Conservation (phyloP, 2,797 vertebrate genomes). For the Myotis findleyi region DNA sequence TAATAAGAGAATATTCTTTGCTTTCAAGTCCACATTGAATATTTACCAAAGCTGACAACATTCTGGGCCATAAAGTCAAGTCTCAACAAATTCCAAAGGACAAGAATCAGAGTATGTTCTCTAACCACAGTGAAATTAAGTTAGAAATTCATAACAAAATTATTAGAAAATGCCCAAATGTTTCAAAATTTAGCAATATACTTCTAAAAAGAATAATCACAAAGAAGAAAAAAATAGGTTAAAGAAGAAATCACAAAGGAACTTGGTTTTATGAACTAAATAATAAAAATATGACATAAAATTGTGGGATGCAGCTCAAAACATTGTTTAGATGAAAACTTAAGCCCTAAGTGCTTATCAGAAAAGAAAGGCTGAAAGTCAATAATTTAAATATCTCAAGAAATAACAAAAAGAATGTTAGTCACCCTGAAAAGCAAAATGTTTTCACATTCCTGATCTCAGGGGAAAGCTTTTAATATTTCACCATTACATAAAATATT, state of each 20-base stretch:
- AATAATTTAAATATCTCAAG: constrained; percentile 2
- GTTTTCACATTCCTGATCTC: not conserved
- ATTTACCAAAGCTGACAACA: not conserved
- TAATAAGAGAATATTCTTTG: not conserved
- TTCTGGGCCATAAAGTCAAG: not conserved
- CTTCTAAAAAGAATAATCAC: not conserved
- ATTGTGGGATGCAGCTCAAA: not conserved
- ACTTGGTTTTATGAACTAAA: not conserved
- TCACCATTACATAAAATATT: not conserved
- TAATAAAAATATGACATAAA: not conserved
- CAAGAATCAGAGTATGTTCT: not conserved
- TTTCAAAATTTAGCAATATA: constrained; percentile 3
- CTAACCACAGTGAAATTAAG: not conserved
- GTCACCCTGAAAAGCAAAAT: not conserved
- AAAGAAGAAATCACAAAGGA: not conserved
- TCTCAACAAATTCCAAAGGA: not conserved
- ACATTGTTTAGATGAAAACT: not conserved
- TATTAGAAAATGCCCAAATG: not conserved
- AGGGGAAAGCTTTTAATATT: not conserved
- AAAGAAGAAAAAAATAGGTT: not conserved
- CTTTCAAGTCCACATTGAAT: not conserved
- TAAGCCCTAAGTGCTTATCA: not conserved
- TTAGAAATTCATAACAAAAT: not conserved
- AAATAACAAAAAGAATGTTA: not conserved
- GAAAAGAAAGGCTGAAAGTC: not conserved